These are phyloP conservation scores for Xanthorhoe spadicearia DNA, from an alignment of 2,888 invertebrate genomes.

Conservation along the genomic window DNA sequence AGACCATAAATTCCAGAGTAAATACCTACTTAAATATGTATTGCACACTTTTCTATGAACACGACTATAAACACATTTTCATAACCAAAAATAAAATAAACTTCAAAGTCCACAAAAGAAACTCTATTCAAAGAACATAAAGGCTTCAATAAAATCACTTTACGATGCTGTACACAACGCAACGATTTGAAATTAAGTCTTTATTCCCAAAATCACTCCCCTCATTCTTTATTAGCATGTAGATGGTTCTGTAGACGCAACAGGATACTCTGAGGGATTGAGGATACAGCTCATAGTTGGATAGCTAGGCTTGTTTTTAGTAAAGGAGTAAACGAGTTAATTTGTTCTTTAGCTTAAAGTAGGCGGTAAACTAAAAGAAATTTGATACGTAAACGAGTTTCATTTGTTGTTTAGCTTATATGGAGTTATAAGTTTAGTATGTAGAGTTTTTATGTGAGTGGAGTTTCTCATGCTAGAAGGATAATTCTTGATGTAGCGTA, in stretches of 20 bases:
- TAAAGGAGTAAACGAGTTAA: not conserved
- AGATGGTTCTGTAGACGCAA: conserved; percentile 74
- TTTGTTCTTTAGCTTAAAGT: not conserved
- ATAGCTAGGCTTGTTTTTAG: conserved; percentile 9
- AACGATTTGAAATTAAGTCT: conserved; percentile 72
- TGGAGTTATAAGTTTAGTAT: too few relatives aligned
- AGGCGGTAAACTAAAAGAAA: not conserved
- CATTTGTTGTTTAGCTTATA: too few relatives aligned
- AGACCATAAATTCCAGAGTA: too few relatives aligned
- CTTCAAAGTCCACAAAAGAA: conserved; percentile 22
- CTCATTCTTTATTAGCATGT: conserved; percentile 59
- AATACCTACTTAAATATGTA: too few relatives aligned
- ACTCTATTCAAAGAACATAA: conserved; percentile 32
- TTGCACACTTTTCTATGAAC: too few relatives aligned
- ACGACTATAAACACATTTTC: too few relatives aligned
- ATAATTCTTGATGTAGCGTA: too few relatives aligned
- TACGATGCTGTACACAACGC: conserved; percentile 46
- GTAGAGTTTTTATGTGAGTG: too few relatives aligned
- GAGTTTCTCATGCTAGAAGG: too few relatives aligned
- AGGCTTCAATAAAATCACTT: conserved; percentile 38
- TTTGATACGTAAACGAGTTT: too few relatives aligned
- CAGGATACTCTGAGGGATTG: conserved; percentile 78
- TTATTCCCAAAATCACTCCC: conserved; percentile 61
- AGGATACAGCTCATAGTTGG: conserved; percentile 3
- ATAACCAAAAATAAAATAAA: not conserved